These are phyloP conservation scores for Hydroisotoma schaefferi DNA, from an alignment of 2,888 invertebrate species.

Conservation along the genomic window DNA sequence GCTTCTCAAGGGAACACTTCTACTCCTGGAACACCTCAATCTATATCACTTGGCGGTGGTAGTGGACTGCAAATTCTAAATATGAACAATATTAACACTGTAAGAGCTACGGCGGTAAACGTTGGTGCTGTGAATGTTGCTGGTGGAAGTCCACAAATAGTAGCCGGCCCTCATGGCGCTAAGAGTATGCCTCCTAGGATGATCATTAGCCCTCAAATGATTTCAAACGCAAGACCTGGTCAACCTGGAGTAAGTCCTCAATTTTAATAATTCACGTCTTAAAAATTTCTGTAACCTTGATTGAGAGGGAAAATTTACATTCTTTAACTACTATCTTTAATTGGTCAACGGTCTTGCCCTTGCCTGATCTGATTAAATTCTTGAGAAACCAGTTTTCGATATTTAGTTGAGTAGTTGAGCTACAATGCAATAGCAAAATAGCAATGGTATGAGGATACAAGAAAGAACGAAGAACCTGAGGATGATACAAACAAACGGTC, in stretches of 20 bases:
- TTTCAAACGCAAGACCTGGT: slow-evolving; percentile 75
- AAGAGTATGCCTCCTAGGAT: slow-evolving; percentile 77
- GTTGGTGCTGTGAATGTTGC: slow-evolving; percentile 37
- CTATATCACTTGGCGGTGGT: slow-evolving; percentile 34
- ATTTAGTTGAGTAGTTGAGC: no score
- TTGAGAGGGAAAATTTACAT: not conserved
- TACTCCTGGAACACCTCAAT: not conserved
- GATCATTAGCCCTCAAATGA: slow-evolving; percentile 75
- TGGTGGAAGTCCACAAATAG: slow-evolving; percentile 48
- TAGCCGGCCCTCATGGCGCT: slow-evolving; percentile 66
- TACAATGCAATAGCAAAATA: no score
- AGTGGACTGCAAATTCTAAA: slow-evolving; percentile 41
- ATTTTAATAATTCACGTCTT: not conserved
- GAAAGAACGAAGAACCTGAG: no score
- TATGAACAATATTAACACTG: slow-evolving; percentile 46
- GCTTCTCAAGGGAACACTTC: not conserved
- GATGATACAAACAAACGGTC: no score
- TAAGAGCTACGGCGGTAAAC: slow-evolving; percentile 27
- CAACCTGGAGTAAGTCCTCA: slow-evolving; percentile 70
- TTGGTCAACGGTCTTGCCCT: no score
- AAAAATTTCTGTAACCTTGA: no score
- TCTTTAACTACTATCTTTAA: not conserved
- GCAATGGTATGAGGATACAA: no score
- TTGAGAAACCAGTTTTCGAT: no score
- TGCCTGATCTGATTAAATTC: no score